phyloP scores from a whole-genome alignment of 2,797 vertebrate species.

The Anguilla anguilla region DNA sequence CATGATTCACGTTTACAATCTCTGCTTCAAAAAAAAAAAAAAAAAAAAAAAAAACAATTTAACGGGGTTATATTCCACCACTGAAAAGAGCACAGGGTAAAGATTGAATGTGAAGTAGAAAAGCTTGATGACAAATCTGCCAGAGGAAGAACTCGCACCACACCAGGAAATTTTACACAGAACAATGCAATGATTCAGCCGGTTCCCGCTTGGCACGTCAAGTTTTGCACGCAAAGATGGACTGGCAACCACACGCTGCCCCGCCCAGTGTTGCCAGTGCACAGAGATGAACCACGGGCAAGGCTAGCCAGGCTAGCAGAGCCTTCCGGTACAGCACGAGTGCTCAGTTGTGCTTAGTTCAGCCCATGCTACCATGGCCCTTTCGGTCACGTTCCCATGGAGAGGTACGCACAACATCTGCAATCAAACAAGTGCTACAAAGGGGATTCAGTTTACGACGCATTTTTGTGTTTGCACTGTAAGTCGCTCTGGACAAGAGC shows the following conservation, averaged over 20 bases:
- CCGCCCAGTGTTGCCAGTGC: slow-evolving; percentile 29
- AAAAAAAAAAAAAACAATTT: slow-evolving; percentile 13
- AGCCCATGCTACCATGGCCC: slow-evolving; percentile 27
- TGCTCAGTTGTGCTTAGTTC: neutral
- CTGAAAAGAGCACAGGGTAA: slow-evolving; percentile 8
- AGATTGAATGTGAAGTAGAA: slow-evolving; percentile 27
- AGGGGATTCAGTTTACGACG: neutral
- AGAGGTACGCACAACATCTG: neutral
- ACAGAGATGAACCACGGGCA: slow-evolving; percentile 25
- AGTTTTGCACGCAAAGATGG: neutral
- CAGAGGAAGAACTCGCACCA: slow-evolving; percentile 5
- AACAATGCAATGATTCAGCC: slow-evolving; percentile 24
- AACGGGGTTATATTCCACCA: slow-evolving; percentile 15
- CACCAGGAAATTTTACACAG: slow-evolving; percentile 9
- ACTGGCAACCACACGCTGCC: neutral
- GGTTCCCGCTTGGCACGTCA: slow-evolving; percentile 7
- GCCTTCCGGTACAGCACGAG: slow-evolving; percentile 45
- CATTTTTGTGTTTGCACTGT: neutral
- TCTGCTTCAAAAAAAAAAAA: neutral
- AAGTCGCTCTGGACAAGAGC: neutral
- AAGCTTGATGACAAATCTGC: slow-evolving; percentile 33
- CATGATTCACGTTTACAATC: slow-evolving; percentile 3
- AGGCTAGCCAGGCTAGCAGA: slow-evolving; percentile 28
- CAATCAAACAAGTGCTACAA: neutral
- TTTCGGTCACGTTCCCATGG: neutral